A percentile compares a stretch with the other conserved stretches of the same genome.
phyloP scores from a whole-genome alignment of 2,113 vertebrate genomes.

The Gymnobelideus leadbeateri region DNA sequence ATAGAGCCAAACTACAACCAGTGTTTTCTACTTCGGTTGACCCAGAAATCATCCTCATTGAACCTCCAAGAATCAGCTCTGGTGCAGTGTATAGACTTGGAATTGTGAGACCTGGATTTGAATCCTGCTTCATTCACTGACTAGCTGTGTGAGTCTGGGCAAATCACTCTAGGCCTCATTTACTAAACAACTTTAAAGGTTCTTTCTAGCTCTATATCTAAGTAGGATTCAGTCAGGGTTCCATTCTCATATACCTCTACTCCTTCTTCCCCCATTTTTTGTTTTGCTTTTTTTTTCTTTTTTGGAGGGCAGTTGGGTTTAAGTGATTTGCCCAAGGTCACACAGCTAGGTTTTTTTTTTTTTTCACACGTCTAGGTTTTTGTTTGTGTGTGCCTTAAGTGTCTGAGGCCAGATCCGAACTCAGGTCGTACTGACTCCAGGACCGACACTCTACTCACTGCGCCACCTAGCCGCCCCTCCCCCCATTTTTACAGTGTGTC shows the following conservation, averaged over 20 bases:
- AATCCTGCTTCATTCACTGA: background rate
- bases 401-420: too few relatives aligned
- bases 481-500: background rate
- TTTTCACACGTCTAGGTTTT: too few relatives aligned
- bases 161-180: background rate
- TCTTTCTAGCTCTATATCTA: background rate
- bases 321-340: too few relatives aligned
- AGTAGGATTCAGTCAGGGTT: background rate
- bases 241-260: background rate
- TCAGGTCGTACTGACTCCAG: too few relatives aligned
- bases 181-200: background rate
- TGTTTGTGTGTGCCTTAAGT: too few relatives aligned
- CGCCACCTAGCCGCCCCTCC: too few relatives aligned
- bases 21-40: background rate
- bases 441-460: too few relatives aligned
- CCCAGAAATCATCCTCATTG: too few relatives aligned
- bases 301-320: too few relatives aligned
- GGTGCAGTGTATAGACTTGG: background rate
- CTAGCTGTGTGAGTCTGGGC: background rate
- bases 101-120: background rate
- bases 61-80: background rate
- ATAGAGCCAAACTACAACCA: background rate
- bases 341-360: too few relatives aligned
- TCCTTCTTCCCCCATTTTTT: background rate
- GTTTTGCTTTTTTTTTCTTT: too few relatives aligned